These are phyloP conservation scores for Orchesella cincta DNA, from an alignment of 1,140 invertebrate species.

Conservation along the genomic window DNA sequence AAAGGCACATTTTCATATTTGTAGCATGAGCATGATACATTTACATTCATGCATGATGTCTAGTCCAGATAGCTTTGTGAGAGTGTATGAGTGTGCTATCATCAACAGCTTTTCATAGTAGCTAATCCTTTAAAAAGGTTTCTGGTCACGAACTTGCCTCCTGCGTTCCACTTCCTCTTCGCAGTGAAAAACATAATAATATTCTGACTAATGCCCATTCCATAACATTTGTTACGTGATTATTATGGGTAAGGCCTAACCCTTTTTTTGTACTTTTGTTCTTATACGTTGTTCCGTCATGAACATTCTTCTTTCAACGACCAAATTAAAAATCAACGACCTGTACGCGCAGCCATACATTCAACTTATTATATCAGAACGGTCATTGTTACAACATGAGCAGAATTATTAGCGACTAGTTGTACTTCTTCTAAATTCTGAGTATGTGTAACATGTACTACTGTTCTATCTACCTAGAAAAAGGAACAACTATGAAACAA, in stretches of 20 bases:
- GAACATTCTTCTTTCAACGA: background rate
- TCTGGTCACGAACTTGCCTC: constrained; percentile 7
- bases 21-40: background rate
- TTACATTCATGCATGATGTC: background rate
- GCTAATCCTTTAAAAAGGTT: constrained; percentile 6
- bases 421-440: too few species aligned
- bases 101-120: background rate
- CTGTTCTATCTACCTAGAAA: too few species aligned
- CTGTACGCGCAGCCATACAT: too few species aligned
- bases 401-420: background rate
- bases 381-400: too few species aligned
- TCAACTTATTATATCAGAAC: too few species aligned
- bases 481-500: too few species aligned
- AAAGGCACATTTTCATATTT: background rate
- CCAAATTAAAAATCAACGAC: too few species aligned
- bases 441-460: too few species aligned
- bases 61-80: background rate
- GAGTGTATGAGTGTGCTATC: background rate
- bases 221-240: constrained; percentile 25
- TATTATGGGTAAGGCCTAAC: background rate
- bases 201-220: constrained; percentile 4
- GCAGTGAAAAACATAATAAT: constrained; percentile 15
- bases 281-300: background rate
- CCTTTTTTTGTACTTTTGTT: background rate
- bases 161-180: background rate